Evolutionary conservation across 2,797 vertebrate species (phyloP), one percentile per base, ranked within the genome.

Genomic region (Bradypodion ventrale): DNA sequence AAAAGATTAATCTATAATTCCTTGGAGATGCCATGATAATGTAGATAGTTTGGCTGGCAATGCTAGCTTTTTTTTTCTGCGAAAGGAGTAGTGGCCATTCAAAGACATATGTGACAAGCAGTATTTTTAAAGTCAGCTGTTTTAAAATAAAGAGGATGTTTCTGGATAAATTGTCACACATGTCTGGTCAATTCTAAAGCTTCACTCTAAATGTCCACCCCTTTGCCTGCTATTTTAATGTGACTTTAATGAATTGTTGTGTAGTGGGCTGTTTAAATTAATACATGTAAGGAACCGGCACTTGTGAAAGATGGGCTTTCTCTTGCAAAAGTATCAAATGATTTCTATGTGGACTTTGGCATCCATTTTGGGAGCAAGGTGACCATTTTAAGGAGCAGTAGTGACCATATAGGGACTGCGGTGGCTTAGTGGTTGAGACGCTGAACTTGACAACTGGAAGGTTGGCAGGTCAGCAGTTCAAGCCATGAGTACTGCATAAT

Each of bases 1-100:
- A n/a, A 56, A 79, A 85, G 77, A 75, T 74, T 44, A 85, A 80
- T 85, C 77, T 80, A 65, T 75, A 80, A 80, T 80, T 85, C 83
- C 77, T 85, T 0, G 12, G 77, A 80, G 83, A 74, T 66, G 62
- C 77, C 60, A 12, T 35, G 69, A 80, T 85, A 59, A 85, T 66
- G 65, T 62, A 32, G 29, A 44, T 46, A 56, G 46, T 44, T 40
- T 74, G 32, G 77, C 59, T 56, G 42, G 69, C 37, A 59, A 66
- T 23, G n/a, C 27, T 25, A 3, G 42, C 60, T 15, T 23, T 62
- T 62, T 73, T 10, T 21, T 8, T 16, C 13, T 63, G 2, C 1
- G 10, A 42, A 49, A 29, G 10, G 59, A 84, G 32, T 16, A 52
- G 27, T 59, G 25, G 46, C 70, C 60, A 59, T 80, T 63, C 56